Evolutionary conservation across 2,113 vertebrate genomes (phyloP).

Genomic region (Myanophis thanlyinensis): DNA sequence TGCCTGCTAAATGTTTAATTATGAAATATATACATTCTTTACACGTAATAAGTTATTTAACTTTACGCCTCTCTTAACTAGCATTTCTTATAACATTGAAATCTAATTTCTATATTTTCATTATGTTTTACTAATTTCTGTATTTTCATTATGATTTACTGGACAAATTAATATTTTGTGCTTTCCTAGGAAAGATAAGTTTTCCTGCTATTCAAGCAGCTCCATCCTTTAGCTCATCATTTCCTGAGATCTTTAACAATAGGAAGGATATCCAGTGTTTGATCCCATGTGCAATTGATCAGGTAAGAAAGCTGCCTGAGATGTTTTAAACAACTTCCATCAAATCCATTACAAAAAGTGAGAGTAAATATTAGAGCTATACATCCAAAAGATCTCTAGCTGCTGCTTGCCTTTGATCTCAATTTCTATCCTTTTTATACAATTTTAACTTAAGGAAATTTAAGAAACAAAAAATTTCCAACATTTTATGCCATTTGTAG

Average conservation of each 20-base stretch:
- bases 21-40: neutral
- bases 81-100: neutral
- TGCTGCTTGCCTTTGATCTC: neutral
- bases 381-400: neutral
- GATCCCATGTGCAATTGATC: constrained; percentile 97
- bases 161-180: neutral
- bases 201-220: constrained; percentile 97
- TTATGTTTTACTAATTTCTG: neutral
- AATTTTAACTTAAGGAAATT: neutral
- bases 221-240: constrained; percentile 93
- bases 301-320: constrained; percentile 69
- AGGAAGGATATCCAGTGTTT: constrained; percentile 90
- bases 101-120: neutral
- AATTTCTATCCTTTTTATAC: neutral
- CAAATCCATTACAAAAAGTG: accelerated
- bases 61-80: neutral
- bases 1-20: neutral
- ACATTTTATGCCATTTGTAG: neutral
- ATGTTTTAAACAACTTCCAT: constrained; percentile 11
- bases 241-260: constrained; percentile 89
- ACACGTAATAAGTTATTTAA: neutral
- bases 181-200: constrained; percentile 90
- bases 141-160: neutral
- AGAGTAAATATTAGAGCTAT: neutral
- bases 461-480: neutral